These are phyloP conservation scores for Drosophila malerkotliana DNA, from an alignment of 1,140 invertebrate genomes.

Conservation along the genomic window DNA sequence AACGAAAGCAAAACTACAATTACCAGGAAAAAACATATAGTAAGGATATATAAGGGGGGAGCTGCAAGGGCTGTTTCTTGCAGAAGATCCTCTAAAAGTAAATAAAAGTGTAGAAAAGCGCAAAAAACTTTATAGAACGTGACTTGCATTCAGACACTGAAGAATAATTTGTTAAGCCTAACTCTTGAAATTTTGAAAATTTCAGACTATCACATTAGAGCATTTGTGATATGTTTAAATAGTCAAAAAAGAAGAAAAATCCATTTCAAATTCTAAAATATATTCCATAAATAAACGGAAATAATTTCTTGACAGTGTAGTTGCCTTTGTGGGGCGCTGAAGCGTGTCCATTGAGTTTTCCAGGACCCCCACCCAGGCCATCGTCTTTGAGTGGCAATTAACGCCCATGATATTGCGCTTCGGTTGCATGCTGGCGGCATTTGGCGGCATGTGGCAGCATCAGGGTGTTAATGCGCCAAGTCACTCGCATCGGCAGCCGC, in stretches of 20 bases:
- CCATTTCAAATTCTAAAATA: no score
- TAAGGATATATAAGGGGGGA: neutral
- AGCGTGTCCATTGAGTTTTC: conserved; percentile 21
- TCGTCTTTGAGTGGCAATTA: conserved; percentile 69
- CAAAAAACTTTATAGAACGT: conserved; percentile 68
- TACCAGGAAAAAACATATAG: conserved; percentile 26
- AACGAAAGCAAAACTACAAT: conserved; percentile 46
- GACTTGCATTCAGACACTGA: conserved; percentile 41
- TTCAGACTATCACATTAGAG: no score
- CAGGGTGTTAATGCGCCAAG: conserved; percentile 67
- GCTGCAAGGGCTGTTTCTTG: neutral
- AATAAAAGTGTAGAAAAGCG: conserved; percentile 47
- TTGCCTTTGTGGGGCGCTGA: conserved; percentile 1
- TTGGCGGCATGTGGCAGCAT: conserved; percentile 40
- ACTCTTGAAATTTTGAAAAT: no score
- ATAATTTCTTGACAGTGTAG: neutral
- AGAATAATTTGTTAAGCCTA: neutral
- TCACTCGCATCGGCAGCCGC: conserved; percentile 66
- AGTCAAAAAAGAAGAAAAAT: neutral
- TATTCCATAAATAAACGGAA: no score
- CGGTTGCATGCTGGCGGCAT: conserved; percentile 45
- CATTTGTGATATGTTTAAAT: no score
- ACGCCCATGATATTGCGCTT: conserved; percentile 76
- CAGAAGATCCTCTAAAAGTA: conserved; percentile 45
- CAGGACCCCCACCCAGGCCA: conserved; percentile 16